Base-by-base conservation (phyloP, 2,113 vertebrate genomes). In the Pterocles burchelli region DNA sequence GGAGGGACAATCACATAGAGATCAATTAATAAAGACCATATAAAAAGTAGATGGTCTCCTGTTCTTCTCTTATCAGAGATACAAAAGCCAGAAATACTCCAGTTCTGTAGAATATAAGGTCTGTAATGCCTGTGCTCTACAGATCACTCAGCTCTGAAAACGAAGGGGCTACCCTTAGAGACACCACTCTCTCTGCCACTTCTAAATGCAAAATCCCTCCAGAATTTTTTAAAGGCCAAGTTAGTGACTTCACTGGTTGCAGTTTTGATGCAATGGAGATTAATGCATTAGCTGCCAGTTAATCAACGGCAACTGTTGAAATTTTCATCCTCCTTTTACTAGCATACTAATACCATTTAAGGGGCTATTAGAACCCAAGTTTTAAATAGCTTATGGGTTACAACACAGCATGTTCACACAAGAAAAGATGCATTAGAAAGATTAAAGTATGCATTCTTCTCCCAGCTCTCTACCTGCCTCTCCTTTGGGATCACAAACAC, bases 401-500 rank as follows among this genome's bases (percentile, higher is more conserved):
- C 77, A 83, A 70, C 36, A 24, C 74, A 62, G 16, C 46, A 34
- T 2, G 4, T 48, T 90, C 59, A 59, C 13, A 41, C 59, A 91
- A 76, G 18, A 65, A 86, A 93, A 68, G 38, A 80, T 55, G 34
- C 79, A 70, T 83, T 92, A 92, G 46, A 67, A 88, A 94, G 55
- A 86, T 94, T 84, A 92, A 93, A 92, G 63, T 38, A 92, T 7
- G 1, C 29, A 46, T 59, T 84, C 57, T 11, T 92, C 36, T 93
- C 67, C 82, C 38, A 77, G 88, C 33, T 86, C 59, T 67, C 59
- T 93, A 80, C 46, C 75, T 90, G 63, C 59, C 33, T 83, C n/a
- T 94, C 48, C 63, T 93, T n/a, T 86, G 79, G 94, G 85, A 93
- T 93, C 76, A 67, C 38, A 84, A 90, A 41, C 54, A 54, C 22